Evolutionary conservation across 2,888 invertebrate species (phyloP), one percentile per base, ranked within the genome.

Genomic region (Prionchulus punctatus): DNA sequence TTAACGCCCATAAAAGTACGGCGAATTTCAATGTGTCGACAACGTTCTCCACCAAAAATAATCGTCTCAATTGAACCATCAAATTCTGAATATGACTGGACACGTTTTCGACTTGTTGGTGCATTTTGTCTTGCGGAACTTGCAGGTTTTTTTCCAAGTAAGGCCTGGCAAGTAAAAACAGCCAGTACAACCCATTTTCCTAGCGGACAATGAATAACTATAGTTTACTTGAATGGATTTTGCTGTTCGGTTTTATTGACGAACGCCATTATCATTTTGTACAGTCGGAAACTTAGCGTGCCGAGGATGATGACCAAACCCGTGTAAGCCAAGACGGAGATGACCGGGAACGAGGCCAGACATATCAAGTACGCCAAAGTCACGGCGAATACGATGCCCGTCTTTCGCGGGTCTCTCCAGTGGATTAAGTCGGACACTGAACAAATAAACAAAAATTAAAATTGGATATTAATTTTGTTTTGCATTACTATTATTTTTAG

Each of bases 31-130:
- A 64, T 23, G 76, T 75, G 76, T 96, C 94, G 67, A 94, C 84
- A 69, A 94, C 79, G 77, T 94, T 92, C 74, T 94, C 94, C 67
- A 94, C 90, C 68, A 96, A 81, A 79, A 96, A 90, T 69, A 96
- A 79, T 73, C 90, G 81, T 74, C 94, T 84, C 68, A 96, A 78
- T 74, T 91, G 88, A 60, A 79, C 76, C 62, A 83, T 77, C 59
- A 81, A 81, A 43, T 84, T 84, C 76, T 91, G 90, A 65, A 85
- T 76, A 73, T 92, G 89, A 64, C 85, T 84, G 58, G 91, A 84
- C 67, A 85, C 82, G 62, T 83, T 81, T 71, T 87, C 87, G 59
- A 86, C 84, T 64, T 88, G 79, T 71, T 85, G 80, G 77, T 87
- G 86, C 62, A 89, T 85, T 76, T 88, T 88, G 68, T 92, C 91